Evolutionary conservation across 2,797 vertebrate genomes (phyloP).

Genomic region (Muraenolepis orangiensis): DNA sequence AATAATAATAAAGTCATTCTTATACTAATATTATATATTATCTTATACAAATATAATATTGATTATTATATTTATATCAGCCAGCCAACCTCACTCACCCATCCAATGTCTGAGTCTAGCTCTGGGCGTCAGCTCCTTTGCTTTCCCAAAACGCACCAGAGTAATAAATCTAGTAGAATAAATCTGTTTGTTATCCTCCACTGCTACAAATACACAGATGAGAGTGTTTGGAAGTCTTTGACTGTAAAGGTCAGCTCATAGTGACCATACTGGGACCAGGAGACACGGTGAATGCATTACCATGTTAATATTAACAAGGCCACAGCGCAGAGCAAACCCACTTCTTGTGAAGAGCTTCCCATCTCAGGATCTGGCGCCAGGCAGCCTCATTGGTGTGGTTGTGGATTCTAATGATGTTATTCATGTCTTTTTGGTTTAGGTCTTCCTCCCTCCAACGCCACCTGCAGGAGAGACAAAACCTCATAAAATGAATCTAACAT

Average conservation of each 20-base stretch:
- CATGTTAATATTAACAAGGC: background rate
- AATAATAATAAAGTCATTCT: background rate
- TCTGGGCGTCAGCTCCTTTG: conserved; percentile 80
- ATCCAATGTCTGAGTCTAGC: conserved; percentile 82
- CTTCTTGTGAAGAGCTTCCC: conserved; percentile 83
- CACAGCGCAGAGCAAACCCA: conserved; percentile 32
- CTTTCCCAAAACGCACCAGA: conserved; percentile 79
- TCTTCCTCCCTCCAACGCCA: conserved; percentile 85
- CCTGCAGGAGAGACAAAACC: conserved; percentile 45
- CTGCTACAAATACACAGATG: background rate
- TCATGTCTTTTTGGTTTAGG: conserved; percentile 78
- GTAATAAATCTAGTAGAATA: too few relatives aligned
- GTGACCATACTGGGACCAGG: background rate
- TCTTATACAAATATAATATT: background rate
- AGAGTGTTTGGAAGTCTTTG: background rate
- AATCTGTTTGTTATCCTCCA: background rate
- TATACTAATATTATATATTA: background rate
- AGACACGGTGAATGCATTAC: background rate
- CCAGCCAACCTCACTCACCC: conserved; percentile 60
- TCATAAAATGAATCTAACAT: background rate
- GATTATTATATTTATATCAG: background rate
- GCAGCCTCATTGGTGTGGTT: conserved; percentile 87
- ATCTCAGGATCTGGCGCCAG: conserved; percentile 85
- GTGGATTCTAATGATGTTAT: conserved; percentile 83
- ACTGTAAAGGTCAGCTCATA: background rate